Percentiles rank a stretch among this genome's conserved stretches.
phyloP scores from a whole-genome alignment of 1,140 invertebrate genomes.

The Halictus rubicundus region DNA sequence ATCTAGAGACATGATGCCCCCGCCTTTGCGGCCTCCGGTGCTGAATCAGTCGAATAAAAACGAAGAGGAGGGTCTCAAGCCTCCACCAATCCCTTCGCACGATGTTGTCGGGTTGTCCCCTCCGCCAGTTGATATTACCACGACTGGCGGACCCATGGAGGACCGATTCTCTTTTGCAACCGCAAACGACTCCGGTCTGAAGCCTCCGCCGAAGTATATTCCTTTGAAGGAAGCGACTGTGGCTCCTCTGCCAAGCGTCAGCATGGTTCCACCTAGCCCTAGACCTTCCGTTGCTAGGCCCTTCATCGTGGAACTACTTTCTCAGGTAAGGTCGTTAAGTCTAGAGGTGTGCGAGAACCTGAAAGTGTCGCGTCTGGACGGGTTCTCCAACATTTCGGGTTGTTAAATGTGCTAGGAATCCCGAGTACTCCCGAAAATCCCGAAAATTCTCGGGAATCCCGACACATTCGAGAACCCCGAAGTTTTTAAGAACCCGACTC shows the following conservation, averaged over 20 bases:
- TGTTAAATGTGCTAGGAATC: too few species aligned
- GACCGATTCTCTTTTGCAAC: slow-evolving; percentile 48
- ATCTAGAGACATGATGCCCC: slow-evolving; percentile 76
- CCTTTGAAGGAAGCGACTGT: slow-evolving; percentile 71
- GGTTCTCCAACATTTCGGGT: too few species aligned
- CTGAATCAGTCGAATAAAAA: slow-evolving; percentile 55
- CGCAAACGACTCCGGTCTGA: slow-evolving; percentile 67
- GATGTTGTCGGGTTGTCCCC: slow-evolving; percentile 77
- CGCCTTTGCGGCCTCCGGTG: slow-evolving; percentile 57
- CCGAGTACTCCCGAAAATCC: too few species aligned
- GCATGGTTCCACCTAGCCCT: slow-evolving; percentile 74
- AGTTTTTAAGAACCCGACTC: too few species aligned
- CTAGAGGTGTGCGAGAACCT: too few species aligned
- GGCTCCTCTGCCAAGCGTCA: slow-evolving; percentile 68
- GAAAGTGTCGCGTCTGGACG: too few species aligned
- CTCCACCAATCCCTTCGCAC: slow-evolving; percentile 69
- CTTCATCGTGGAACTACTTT: slow-evolving; percentile 76
- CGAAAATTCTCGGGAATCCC: too few species aligned
- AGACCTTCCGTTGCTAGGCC: slow-evolving; percentile 72
- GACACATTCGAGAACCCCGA: too few species aligned
- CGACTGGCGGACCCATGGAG: slow-evolving; percentile 63
- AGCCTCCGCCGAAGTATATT: slow-evolving; percentile 73
- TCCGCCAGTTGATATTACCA: slow-evolving; percentile 73
- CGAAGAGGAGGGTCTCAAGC: slow-evolving; percentile 69
- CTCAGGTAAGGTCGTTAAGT: slow-evolving; percentile 67